These are phyloP conservation scores for Aphelocoma coerulescens DNA, from an alignment of 2,113 vertebrate species.

Conservation along the genomic window DNA sequence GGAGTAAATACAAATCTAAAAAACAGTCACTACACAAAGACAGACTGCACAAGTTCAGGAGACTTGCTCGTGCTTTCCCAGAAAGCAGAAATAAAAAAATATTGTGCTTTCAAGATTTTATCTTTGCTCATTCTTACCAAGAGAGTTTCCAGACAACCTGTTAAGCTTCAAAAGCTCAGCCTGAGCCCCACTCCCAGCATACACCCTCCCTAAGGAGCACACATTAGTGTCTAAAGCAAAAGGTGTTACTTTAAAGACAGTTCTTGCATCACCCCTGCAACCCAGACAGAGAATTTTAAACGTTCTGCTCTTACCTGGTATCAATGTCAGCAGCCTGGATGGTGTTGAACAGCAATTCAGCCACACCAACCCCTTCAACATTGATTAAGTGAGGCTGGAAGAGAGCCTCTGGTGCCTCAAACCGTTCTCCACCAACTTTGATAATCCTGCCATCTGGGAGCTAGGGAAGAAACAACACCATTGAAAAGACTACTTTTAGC, in stretches of 20 bases:
- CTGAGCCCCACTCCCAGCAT: neutral
- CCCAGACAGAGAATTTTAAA: neutral
- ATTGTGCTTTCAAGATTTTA: neutral
- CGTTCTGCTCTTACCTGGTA: constrained; percentile 81
- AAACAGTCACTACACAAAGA: fast-evolving
- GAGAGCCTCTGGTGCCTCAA: constrained; percentile 95
- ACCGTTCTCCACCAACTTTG: constrained; percentile 97
- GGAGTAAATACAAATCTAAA: neutral
- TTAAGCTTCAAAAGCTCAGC: neutral
- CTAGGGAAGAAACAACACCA: constrained; percentile 65
- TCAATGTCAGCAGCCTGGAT: constrained; percentile 98
- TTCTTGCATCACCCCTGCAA: neutral
- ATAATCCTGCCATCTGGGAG: constrained; percentile 97
- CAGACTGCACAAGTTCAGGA: neutral
- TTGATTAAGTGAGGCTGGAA: constrained; percentile 99
- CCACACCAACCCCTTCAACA: constrained; percentile 96
- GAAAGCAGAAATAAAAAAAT: neutral
- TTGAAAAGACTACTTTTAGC: neutral
- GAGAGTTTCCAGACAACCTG: neutral
- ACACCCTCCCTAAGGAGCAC: neutral
- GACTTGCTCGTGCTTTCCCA: neutral
- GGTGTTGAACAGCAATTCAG: constrained; percentile 97
- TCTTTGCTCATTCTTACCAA: neutral
- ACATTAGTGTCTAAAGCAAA: neutral
- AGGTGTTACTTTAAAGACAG: neutral